Evolutionary conservation across 2,888 invertebrate genomes (phyloP), one percentile per base, ranked within the genome.

Genomic region (Meiosimyza platycephala): DNA sequence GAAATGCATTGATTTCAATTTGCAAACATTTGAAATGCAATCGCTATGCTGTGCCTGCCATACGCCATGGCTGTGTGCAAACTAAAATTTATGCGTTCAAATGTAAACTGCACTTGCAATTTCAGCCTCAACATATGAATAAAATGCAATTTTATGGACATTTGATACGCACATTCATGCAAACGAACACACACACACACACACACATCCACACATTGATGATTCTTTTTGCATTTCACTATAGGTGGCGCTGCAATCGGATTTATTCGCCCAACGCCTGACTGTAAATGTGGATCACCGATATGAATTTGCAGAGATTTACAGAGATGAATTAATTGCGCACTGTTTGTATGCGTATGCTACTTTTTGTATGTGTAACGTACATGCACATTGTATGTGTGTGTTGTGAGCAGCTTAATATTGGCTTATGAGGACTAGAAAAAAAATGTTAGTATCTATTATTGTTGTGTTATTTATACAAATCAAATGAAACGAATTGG

Each of bases 1-100:
- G 51, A 55, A 67, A 67, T 55, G 62, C 70, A 70, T 70, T 70
- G 70, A 70, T 70, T 70, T 70, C 70, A 70, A 70, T 62, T 70
- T 54, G 70, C 54, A 70, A 62, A 70, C 63, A 70, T 40, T 47
- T 22, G 62, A 62, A 70, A 54, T 70, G 70, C 52, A 70, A 70
- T 70, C 63, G 70, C 28, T 59, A 57, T 47, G 9, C 40, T 16
- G 13, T 47, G 64, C 13, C 13, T 47, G 64, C 13, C 13, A 22
- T 12, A 33, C 28, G n/a, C 15, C n/a, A 9, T 22, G 47, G n/a
- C 1, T 48, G 15, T 67, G 18, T 47, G 57, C 40, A 62, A 62
- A 70, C 40, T 62, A 62, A 60, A 62, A 63, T 63, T 62, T 63
- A 48, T 22, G 28, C 48, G 48, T 63, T 50, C n/a, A 28, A n/a